Evolutionary conservation across 1,140 invertebrate species (phyloP).

Genomic region (Zaprionus lachaisei): DNA sequence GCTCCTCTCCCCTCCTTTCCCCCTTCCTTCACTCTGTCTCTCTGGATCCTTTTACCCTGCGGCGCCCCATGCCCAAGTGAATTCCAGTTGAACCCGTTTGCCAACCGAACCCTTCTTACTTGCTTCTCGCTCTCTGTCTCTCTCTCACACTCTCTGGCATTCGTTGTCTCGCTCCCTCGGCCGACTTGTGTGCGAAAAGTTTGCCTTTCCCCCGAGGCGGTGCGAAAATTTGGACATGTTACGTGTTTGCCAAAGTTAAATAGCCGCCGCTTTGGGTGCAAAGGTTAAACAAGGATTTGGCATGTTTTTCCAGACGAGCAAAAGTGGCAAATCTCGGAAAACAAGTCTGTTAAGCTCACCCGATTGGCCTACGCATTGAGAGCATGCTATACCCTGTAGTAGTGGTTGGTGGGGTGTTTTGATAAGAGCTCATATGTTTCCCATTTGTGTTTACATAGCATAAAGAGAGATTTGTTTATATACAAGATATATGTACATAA

Average conservation of each 20-base stretch:
- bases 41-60: slow-evolving; percentile 12
- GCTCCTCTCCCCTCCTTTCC: not conserved
- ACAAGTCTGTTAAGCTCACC: slow-evolving; percentile 20
- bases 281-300: slow-evolving; percentile 82
- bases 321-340: slow-evolving; percentile 24
- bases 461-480: too few species aligned
- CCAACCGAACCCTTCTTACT: slow-evolving; percentile 31
- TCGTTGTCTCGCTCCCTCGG: not conserved
- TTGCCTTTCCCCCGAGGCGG: slow-evolving; percentile 56
- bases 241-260: slow-evolving; percentile 82
- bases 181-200: slow-evolving; percentile 65
- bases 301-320: slow-evolving; percentile 62
- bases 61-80: slow-evolving; percentile 38
- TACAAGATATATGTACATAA: too few species aligned
- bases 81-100: slow-evolving; percentile 75
- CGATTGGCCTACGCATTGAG: not conserved
- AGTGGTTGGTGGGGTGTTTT: not conserved
- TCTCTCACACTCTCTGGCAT: not conserved
- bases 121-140: not conserved
- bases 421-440: not conserved
- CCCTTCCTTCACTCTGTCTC: not conserved
- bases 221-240: slow-evolving; percentile 81
- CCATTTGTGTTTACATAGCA: not conserved
- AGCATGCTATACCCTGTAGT: slow-evolving; percentile 23
- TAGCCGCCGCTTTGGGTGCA: slow-evolving; percentile 75